phyloP scores from a whole-genome alignment of 1,140 invertebrate genomes.

The Panulirus ornatus region DNA sequence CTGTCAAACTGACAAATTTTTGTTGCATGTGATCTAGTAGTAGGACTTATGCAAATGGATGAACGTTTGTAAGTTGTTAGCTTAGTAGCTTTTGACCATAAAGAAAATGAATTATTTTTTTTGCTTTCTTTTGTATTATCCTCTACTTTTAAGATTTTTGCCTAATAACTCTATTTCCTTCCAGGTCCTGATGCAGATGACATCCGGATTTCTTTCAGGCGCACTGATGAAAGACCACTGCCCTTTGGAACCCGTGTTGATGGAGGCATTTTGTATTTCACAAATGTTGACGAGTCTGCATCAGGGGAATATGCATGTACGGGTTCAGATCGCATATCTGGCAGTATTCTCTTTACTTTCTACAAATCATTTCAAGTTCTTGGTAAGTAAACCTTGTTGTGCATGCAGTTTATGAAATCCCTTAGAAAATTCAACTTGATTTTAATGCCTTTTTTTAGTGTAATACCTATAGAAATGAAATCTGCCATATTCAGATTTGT shows the following conservation, averaged over 20 bases:
- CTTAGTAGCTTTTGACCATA: too few relatives aligned
- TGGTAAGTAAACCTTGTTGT: constrained; percentile 79
- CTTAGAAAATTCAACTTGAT: background rate
- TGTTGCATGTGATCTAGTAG: too few relatives aligned
- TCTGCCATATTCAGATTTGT: background rate
- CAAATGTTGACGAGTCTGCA: constrained; percentile 82
- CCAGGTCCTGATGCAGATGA: constrained; percentile 4
- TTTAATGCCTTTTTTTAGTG: too few relatives aligned
- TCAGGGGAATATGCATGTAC: constrained; percentile 89
- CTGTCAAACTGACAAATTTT: too few relatives aligned
- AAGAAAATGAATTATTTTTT: too few relatives aligned
- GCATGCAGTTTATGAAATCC: background rate
- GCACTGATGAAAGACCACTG: constrained; percentile 82
- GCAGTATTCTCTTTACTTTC: constrained; percentile 79
- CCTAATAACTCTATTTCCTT: too few relatives aligned
- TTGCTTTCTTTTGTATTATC: too few relatives aligned
- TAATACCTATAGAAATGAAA: too few relatives aligned
- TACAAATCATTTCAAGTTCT: constrained; percentile 81
- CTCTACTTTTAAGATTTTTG: too few relatives aligned
- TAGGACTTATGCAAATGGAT: too few relatives aligned
- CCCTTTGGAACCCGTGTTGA: constrained; percentile 82
- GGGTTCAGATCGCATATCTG: constrained; percentile 79
- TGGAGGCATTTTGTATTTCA: constrained; percentile 83
- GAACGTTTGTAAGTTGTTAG: too few relatives aligned
- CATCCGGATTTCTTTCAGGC: constrained; percentile 81